Base-by-base conservation (phyloP, 2,113 vertebrate species). In the Leucosticte australis region DNA sequence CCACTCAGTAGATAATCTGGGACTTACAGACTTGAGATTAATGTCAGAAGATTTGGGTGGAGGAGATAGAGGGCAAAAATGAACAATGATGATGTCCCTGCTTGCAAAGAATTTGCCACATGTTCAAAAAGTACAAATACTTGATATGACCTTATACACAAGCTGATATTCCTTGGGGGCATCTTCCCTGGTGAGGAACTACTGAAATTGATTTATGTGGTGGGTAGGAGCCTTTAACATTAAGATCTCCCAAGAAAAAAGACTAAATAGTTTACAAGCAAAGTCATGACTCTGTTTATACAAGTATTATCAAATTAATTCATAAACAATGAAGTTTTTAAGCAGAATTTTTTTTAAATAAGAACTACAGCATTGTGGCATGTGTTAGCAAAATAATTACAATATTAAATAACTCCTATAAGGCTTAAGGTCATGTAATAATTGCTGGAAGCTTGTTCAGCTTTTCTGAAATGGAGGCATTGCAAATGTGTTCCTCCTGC, bases 291-390 rank as follows among this genome's bases (percentile, higher is more conserved):
- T 52, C 47, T 53, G n/a, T 86, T 85, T 89, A 77, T n/a, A 65
- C 33, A 83, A 92, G 20, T 50, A 79, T 86, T 92, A 93, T 83
- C 91, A 90, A 89, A 91, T 42, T 86, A 80, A 83, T 59, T 86
- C 2, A 57, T 11, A 37, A 92, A 80, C 28, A 86, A 69, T 52
- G 11, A 28, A 3, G 2, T 4, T 15, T 68, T 84, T 74, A 50
- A 91, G 28, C 28, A 91, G 31, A 81, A 30, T 11, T 4, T 16
- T 52, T 49, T 73, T 81, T 47, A 92, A 95, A 64, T 56, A 77
- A 67, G 19, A 59, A 71, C 28, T 76, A 41, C 12, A 52, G 10
- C 44, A 52, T 26, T 62, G 22, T 82, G 67, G 33, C 33, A 71
- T 76, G 24, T 93, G 27, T 76, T 76, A 88, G 44, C 44, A 83